Base-by-base conservation (phyloP, 2,113 vertebrate species). In the Phaethon lepturus region DNA sequence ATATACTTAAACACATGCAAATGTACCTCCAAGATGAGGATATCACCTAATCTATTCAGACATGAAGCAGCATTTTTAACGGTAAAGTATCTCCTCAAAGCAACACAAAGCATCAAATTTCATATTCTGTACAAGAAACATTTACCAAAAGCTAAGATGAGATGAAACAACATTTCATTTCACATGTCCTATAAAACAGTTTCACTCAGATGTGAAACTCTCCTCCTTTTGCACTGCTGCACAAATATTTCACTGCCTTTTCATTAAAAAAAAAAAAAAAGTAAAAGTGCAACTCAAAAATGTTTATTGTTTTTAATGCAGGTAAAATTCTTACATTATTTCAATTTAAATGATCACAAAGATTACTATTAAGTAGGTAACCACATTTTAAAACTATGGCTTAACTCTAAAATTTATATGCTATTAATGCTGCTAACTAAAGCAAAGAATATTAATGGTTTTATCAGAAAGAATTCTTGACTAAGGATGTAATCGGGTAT, bases 121-220 rank as follows among this genome's bases (percentile, higher is more conserved):
- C 60, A 10, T 2, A 44, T 35, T 66, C 45, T 58, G 18, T 4
- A 64, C 44, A 24, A 82, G 17, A 60, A 78, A 67, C 19, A 23
- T 44, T 55, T 8, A 63, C 38, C 33, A 68, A 67, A 81, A 9
- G 3, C 38, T 40, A 23, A 62, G 9, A 20, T 0, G 14, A 62
- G 28, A 76, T 15, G 6, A 68, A 93, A 66, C 2, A 7, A 31
- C 6, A 23, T 26, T 68, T 72, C n/a, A 59, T 71, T 59, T 67
- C 56, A 45, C 19, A 11, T 0, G 3, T 33, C 9, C 66, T 56
- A 16, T 2, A 31, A 50, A 74, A 53, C 7, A 9, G 8, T 45
- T 81, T 49, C 42, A 25, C 15, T 73, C 49, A 29, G 31, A 80
- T 18, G 28, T 44, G 58, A 73, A 77, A 63, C 17, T 33, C n/a